A percentile compares a stretch with the other conserved stretches of the same genome.
Conservation (phyloP, 2,888 invertebrate species). For the Megalurothrips usitatus region DNA sequence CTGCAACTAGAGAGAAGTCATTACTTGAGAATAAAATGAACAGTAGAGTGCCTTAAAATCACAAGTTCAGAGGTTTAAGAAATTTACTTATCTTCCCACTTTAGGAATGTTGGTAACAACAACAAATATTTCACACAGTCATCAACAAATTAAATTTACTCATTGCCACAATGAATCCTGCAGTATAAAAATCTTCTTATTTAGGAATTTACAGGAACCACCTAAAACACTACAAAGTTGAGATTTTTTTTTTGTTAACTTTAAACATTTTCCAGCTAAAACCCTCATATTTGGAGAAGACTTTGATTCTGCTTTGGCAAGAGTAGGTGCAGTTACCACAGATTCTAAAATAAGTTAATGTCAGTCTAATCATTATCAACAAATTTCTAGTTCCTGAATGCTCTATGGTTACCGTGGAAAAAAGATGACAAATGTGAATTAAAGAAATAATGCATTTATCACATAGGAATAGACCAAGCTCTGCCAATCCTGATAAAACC, state of each 20-base stretch:
- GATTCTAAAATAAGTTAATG: neutral
- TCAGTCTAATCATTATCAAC: neutral
- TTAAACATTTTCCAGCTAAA: neutral
- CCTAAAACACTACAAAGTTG: neutral
- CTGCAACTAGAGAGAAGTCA: neutral
- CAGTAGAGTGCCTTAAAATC: neutral
- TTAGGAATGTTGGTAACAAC: no score
- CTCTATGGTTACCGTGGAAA: neutral
- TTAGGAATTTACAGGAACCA: neutral
- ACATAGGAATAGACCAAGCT: neutral
- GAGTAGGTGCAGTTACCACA: neutral
- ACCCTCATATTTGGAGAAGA: neutral
- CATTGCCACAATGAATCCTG: no score
- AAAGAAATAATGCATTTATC: neutral
- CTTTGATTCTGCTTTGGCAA: conserved; percentile 12
- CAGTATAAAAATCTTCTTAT: neutral
- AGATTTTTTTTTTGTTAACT: neutral
- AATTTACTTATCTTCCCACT: no score
- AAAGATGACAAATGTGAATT: neutral
- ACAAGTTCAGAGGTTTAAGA: neutral
- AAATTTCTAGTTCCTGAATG: neutral
- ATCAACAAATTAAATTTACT: no score
- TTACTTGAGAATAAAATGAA: neutral
- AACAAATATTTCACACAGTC: no score
- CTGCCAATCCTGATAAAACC: no score